Conservation (phyloP, 2,888 invertebrate species). For the Sphaerophoria rueppellii region DNA sequence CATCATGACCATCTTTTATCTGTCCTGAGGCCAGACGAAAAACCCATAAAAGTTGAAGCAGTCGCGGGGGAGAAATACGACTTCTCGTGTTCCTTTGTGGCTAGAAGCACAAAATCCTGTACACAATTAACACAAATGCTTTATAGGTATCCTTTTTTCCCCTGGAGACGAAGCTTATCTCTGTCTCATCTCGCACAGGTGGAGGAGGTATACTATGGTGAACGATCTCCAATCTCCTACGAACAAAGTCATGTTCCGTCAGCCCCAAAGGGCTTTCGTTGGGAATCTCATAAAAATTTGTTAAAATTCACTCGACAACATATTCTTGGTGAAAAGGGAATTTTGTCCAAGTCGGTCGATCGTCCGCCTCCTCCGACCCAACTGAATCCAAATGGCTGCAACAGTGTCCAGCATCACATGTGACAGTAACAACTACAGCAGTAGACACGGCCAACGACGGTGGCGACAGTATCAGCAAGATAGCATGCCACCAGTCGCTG, state of each 20-base stretch:
- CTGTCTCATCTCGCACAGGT: conserved; percentile 19
- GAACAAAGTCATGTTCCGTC: conserved; percentile 29
- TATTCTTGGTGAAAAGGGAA: conserved; percentile 71
- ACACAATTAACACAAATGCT: conserved; percentile 76
- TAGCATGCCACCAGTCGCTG: conserved; percentile 67
- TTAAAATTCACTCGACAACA: conserved; percentile 69
- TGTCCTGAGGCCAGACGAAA: conserved; percentile 49
- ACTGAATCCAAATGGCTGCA: conserved; percentile 42
- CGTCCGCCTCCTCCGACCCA: not conserved
- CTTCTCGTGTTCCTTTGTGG: not conserved
- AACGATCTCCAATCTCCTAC: conserved; percentile 12
- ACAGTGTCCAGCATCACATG: conserved; percentile 30
- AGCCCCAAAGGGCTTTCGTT: conserved; percentile 27
- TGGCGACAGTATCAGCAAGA: conserved; percentile 73
- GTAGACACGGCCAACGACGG: conserved; percentile 57
- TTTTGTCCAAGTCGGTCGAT: conserved; percentile 21
- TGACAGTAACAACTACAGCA: conserved; percentile 55
- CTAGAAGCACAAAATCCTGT: conserved; percentile 37
- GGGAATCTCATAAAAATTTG: conserved; percentile 72
- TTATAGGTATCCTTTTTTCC: conserved; percentile 73
- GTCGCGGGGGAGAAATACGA: conserved; percentile 2
- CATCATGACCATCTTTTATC: conserved; percentile 63
- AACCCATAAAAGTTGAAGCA: conserved; percentile 64
- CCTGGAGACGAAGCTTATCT: conserved; percentile 65
- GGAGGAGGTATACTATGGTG: conserved; percentile 62